Percentiles rank a stretch among this genome's conserved stretches.
Evolutionary conservation across 2,113 vertebrate species (phyloP).

Genomic region (Xyliphius kryptos): DNA sequence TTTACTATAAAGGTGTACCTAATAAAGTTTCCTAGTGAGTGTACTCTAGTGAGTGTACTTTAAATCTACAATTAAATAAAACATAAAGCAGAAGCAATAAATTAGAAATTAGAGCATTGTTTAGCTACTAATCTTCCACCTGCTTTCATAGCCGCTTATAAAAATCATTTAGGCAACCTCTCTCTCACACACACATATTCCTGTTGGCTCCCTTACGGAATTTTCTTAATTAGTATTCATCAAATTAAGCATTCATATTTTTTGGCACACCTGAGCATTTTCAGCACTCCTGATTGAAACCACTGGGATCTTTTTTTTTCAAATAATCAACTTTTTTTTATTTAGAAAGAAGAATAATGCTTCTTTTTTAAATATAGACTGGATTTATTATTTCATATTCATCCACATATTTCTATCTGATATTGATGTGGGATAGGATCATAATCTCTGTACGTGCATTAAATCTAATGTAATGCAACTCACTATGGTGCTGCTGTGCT

Average conservation of each 20-base stretch:
- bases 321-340: neutral
- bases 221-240: neutral
- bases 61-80: too few species aligned
- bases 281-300: neutral
- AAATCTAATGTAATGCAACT: neutral
- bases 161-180: neutral
- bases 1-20: too few species aligned
- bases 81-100: neutral
- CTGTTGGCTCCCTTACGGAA: neutral
- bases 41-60: too few species aligned
- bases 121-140: neutral
- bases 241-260: conserved; percentile 2
- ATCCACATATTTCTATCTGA: neutral
- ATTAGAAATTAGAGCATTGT: neutral
- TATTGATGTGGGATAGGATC: neutral
- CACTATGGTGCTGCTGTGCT: neutral
- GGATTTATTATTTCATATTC: neutral
- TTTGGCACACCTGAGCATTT: neutral
- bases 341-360: conserved; percentile 5
- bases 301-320: neutral
- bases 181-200: too few species aligned
- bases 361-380: neutral
- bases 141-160: neutral
- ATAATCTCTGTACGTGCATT: neutral
- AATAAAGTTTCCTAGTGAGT: too few species aligned